Evolutionary conservation across 2,888 invertebrate species (phyloP).

Genomic region (Rhopalosiphum nymphaeae): DNA sequence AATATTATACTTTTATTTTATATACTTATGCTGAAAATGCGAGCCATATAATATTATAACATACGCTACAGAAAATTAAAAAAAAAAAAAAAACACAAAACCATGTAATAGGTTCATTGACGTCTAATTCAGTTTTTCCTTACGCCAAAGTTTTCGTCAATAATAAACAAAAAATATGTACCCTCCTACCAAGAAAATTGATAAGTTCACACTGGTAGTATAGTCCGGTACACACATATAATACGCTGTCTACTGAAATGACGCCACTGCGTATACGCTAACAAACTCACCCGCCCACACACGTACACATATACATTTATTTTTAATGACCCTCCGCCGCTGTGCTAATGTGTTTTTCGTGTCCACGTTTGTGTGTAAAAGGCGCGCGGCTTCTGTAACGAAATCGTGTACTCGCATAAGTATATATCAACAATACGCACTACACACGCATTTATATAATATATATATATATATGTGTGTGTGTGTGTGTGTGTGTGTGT

Average conservation of each 20-base stretch:
- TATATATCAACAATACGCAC: neutral
- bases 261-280: neutral
- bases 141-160: neutral
- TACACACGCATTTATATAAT: neutral
- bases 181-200: neutral
- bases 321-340: neutral
- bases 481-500: neutral
- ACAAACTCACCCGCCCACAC: neutral
- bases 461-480: neutral
- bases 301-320: neutral
- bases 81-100: neutral
- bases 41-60: neutral
- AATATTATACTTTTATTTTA: neutral
- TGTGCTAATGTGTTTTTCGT: slow-evolving; percentile 33
- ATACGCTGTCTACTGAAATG: neutral
- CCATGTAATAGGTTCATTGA: neutral
- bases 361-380: neutral
- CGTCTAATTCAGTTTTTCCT: neutral
- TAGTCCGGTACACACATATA: neutral
- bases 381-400: neutral
- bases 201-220: neutral
- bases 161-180: neutral
- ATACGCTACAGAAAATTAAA: neutral
- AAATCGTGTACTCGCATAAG: neutral
- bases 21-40: neutral